These are phyloP conservation scores for Drosophila neonasuta DNA, from an alignment of 2,888 invertebrate genomes.

Conservation along the genomic window DNA sequence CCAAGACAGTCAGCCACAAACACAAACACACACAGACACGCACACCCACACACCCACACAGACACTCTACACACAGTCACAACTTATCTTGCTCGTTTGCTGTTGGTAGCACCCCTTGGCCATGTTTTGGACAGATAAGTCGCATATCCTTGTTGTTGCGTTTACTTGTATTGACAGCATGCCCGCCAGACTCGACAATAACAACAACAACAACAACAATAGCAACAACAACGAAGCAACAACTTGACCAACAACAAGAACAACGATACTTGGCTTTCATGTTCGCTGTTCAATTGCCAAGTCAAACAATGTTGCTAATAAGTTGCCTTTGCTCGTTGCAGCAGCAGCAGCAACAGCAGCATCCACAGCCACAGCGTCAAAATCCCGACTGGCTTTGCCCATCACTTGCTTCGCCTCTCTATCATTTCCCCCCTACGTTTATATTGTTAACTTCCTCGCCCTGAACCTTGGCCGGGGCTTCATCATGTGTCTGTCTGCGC, in stretches of 20 bases:
- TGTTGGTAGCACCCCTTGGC: slow-evolving; percentile 51
- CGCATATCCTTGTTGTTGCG: slow-evolving; percentile 47
- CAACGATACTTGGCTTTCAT: slow-evolving; percentile 32
- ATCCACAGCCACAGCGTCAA: slow-evolving; percentile 11
- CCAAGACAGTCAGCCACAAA: slow-evolving; percentile 36
- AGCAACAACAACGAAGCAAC: slow-evolving; percentile 8
- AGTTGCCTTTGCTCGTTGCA: slow-evolving; percentile 38
- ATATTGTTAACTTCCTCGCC: not conserved
- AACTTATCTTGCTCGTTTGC: slow-evolving; percentile 45
- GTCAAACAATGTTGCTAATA: slow-evolving; percentile 71
- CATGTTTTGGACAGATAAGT: slow-evolving; percentile 68
- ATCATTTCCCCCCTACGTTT: not conserved
- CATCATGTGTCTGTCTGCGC: slow-evolving; percentile 38
- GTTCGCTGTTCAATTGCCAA: slow-evolving; percentile 43
- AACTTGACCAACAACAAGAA: not conserved
- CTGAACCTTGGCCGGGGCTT: not conserved
- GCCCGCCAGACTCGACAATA: slow-evolving; percentile 30
- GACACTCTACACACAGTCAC: slow-evolving; percentile 13
- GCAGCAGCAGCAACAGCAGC: slow-evolving; percentile 5
- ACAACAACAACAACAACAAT: not conserved
- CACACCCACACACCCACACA: slow-evolving; percentile 18
- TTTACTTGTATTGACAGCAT: slow-evolving; percentile 55
- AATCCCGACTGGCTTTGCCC: slow-evolving; percentile 15
- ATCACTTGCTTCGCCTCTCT: not conserved
- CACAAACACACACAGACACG: slow-evolving; percentile 24